A percentile compares a stretch with the other conserved stretches of the same genome.
phyloP scores from a whole-genome alignment of 2,797 vertebrate species.

The Leptatherina wallacei region DNA sequence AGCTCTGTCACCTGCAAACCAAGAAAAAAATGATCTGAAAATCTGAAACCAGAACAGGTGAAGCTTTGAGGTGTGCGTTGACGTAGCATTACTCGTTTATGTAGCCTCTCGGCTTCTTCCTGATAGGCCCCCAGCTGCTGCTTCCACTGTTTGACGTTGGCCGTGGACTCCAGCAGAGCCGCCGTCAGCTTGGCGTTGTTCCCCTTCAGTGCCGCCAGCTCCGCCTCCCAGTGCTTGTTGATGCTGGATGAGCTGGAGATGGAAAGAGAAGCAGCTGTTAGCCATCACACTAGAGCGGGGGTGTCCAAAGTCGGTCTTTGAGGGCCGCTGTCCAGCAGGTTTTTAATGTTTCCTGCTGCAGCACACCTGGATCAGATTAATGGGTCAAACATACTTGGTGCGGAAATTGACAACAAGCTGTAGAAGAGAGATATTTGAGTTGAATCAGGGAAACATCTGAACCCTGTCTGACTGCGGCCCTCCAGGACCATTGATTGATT shows the following conservation, averaged over 20 bases:
- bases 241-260: conserved; percentile 88
- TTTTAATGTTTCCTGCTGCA: too few relatives aligned
- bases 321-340: too few relatives aligned
- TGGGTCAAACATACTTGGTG: too few relatives aligned
- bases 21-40: background rate
- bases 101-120: conserved; percentile 96
- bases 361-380: too few relatives aligned
- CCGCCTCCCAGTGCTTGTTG: conserved; percentile 98
- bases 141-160: conserved; percentile 99
- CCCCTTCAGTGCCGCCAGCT: conserved; percentile 94
- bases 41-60: background rate
- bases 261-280: background rate
- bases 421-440: too few relatives aligned
- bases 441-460: too few relatives aligned
- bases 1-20: conserved; percentile 92
- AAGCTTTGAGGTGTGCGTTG: background rate
- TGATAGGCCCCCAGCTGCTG: conserved; percentile 96
- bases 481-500: too few relatives aligned
- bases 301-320: too few relatives aligned
- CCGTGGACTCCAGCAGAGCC: conserved; percentile 96
- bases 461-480: too few relatives aligned
- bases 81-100: conserved; percentile 87
- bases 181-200: conserved; percentile 99
- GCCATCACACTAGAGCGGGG: background rate
- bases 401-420: too few relatives aligned